These are phyloP conservation scores for Microctenopoma stevenorrisi DNA, from an alignment of 2,797 vertebrate genomes.

Conservation along the genomic window DNA sequence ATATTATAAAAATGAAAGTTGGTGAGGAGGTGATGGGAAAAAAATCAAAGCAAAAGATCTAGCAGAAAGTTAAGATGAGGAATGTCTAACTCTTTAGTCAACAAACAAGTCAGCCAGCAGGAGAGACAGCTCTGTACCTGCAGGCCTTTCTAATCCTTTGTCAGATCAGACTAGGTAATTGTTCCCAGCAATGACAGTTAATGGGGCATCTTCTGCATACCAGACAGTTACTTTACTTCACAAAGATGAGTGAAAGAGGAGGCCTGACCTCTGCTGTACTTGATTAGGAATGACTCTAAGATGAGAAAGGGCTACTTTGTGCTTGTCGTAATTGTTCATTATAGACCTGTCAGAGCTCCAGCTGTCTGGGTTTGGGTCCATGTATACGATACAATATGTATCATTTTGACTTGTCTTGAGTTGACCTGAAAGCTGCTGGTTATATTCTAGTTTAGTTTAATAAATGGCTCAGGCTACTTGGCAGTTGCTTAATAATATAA, in stretches of 20 bases:
- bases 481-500: too few species aligned
- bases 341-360: conserved; percentile 62
- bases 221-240: conserved; percentile 65
- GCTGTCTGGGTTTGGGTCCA: conserved; percentile 39
- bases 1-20: conserved; percentile 8
- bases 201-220: conserved; percentile 74
- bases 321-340: conserved; percentile 59
- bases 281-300: conserved; percentile 46
- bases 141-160: conserved; percentile 64
- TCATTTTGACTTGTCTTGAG: too few species aligned
- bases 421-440: too few species aligned
- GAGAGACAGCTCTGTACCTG: conserved; percentile 60
- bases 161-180: conserved; percentile 73
- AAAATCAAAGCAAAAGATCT: conserved; percentile 13
- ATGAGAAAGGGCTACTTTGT: conserved; percentile 70
- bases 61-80: conserved; percentile 45
- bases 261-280: conserved; percentile 57
- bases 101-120: conserved; percentile 29
- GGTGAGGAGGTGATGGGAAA: background rate
- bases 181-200: conserved; percentile 76
- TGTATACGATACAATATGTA: background rate
- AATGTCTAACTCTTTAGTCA: conserved; percentile 42
- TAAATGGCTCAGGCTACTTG: too few species aligned
- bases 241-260: conserved; percentile 64
- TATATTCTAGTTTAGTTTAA: too few species aligned